These are phyloP conservation scores for Platysteira castanea DNA, from an alignment of 2,113 vertebrate genomes.

Conservation along the genomic window DNA sequence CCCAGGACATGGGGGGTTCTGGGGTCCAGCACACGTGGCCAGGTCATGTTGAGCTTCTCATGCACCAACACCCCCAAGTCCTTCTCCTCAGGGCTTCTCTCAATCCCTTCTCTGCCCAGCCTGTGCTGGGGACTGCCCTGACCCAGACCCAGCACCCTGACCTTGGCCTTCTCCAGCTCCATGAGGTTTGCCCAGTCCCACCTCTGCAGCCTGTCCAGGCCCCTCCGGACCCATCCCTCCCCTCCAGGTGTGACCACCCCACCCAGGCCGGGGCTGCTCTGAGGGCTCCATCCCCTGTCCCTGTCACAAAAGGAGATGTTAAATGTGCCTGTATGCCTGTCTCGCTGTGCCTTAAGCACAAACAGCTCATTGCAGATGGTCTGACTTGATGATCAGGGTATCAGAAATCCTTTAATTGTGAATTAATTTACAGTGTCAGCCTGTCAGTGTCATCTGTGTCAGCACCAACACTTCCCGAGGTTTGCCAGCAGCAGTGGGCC, in stretches of 20 bases:
- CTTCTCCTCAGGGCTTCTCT: not conserved
- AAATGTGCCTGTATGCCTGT: not conserved
- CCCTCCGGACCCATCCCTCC: not conserved
- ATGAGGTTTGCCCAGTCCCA: not conserved
- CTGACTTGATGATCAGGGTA: not conserved
- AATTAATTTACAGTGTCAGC: constrained; percentile 41
- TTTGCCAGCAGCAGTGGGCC: not conserved
- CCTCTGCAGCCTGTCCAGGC: not conserved
- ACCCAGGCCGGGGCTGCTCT: not conserved
- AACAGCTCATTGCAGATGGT: not conserved
- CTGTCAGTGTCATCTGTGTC: constrained; percentile 35
- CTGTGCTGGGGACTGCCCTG: not conserved
- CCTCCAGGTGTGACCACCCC: not conserved
- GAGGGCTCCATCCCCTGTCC: not conserved
- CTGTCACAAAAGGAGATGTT: not conserved
- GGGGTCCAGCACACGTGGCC: not conserved
- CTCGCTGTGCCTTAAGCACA: not conserved
- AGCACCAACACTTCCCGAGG: not conserved
- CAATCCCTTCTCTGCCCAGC: too few relatives aligned
- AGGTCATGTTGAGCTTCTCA: not conserved
- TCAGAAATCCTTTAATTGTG: not conserved
- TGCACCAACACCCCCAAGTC: not conserved
- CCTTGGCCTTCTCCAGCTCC: too few relatives aligned
- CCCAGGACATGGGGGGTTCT: rapidly evolving
- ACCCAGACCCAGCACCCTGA: not conserved